phyloP scores from a whole-genome alignment of 2,113 vertebrate species.

The Anseranas semipalmata region DNA sequence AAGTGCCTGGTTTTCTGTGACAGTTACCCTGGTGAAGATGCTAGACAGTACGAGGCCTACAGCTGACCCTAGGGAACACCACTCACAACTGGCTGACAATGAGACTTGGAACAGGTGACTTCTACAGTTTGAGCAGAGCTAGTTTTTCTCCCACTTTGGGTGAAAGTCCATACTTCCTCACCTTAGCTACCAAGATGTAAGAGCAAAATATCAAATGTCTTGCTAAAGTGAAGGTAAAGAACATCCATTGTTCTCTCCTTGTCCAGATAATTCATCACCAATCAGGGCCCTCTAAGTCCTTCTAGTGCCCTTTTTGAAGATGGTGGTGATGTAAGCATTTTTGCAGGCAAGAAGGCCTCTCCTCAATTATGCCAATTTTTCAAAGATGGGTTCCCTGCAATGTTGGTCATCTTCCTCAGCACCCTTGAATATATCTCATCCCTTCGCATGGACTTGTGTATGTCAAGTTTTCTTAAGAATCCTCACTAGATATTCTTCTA shows the following conservation, averaged over 20 bases:
- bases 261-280: neutral
- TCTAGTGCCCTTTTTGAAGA: neutral
- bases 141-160: neutral
- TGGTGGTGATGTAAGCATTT: neutral
- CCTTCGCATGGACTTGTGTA: neutral
- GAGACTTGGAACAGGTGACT: neutral
- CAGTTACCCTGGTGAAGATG: neutral
- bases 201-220: neutral
- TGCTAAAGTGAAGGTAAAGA: neutral
- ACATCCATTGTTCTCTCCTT: neutral
- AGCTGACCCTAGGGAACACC: neutral
- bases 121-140: neutral
- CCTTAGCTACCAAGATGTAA: neutral
- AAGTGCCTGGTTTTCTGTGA: neutral
- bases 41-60: neutral
- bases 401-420: neutral
- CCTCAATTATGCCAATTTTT: neutral
- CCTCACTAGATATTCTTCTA: neutral
- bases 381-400: neutral
- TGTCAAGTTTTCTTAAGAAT: neutral
- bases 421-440: neutral
- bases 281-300: neutral
- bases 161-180: neutral
- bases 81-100: neutral
- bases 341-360: neutral